Conservation (phyloP, 2,888 invertebrate species). For the Noctua janthina region DNA sequence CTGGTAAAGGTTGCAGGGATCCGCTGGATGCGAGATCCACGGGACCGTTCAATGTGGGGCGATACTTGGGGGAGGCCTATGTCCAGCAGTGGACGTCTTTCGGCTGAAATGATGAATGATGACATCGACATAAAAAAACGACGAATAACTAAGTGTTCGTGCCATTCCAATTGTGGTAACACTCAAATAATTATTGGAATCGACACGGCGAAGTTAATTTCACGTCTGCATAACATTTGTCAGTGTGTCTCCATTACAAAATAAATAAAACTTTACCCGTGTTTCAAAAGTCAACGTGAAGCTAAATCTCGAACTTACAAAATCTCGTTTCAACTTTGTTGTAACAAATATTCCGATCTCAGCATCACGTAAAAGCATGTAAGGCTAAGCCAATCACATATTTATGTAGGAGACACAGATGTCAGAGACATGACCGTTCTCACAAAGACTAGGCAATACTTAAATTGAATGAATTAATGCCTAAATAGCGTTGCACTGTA, state of each 20-base stretch:
- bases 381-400: not conserved
- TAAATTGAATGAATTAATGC: not conserved
- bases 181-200: not conserved
- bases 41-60: no score
- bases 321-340: constrained; percentile 38
- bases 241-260: not conserved
- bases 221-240: not conserved
- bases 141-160: no score
- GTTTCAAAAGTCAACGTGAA: not conserved
- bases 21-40: no score
- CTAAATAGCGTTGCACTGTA: no score
- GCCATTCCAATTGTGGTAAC: no score
- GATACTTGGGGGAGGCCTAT: no score
- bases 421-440: not conserved
- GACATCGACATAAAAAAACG: no score
- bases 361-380: not conserved
- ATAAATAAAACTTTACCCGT: constrained; percentile 11
- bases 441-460: not conserved
- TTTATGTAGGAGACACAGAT: not conserved
- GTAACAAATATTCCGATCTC: not conserved
- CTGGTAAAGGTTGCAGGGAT: no score
- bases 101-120: no score
- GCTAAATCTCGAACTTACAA: constrained; percentile 8
- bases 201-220: not conserved
- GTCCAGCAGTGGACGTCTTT: no score